Evolutionary conservation across 2,113 vertebrate species (phyloP).

Genomic region (Tupaia chinensis): DNA sequence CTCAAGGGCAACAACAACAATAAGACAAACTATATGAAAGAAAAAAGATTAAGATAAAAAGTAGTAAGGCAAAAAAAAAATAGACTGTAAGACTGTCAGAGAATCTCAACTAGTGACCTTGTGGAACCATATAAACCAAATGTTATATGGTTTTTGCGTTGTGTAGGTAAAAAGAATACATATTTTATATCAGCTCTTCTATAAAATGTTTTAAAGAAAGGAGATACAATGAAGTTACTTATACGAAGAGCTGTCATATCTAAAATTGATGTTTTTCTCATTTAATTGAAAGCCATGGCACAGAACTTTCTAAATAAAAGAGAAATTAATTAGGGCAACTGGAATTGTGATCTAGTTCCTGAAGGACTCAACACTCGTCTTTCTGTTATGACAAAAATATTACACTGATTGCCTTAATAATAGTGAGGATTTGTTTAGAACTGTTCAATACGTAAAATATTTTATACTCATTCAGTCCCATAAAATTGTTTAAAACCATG

Average conservation of each 20-base stretch:
- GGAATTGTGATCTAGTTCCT: slow-evolving; percentile 47
- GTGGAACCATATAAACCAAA: not conserved
- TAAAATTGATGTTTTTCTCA: not conserved
- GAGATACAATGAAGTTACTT: not conserved
- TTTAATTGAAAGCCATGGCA: not conserved
- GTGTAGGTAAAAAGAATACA: not conserved
- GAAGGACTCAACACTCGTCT: slow-evolving; percentile 56
- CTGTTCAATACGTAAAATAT: not conserved
- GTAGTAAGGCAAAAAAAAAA: not conserved
- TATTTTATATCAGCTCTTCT: not conserved
- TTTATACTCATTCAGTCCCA: not conserved
- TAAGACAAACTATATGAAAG: not conserved
- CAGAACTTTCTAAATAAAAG: not conserved
- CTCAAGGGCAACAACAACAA: not conserved
- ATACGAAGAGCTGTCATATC: not conserved
- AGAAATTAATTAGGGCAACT: slow-evolving; percentile 35
- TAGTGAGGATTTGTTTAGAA: not conserved
- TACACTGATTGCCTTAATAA: slow-evolving; percentile 60
- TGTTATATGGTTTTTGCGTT: not conserved
- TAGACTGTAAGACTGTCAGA: not conserved
- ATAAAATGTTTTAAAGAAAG: not conserved
- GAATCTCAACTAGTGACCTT: not conserved
- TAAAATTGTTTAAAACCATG: slow-evolving; percentile 9
- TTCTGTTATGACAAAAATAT: slow-evolving; percentile 64
- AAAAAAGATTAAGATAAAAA: slow-evolving; percentile 56